Base-by-base conservation (phyloP, 2,113 vertebrate species). In the Willisornis vidua region DNA sequence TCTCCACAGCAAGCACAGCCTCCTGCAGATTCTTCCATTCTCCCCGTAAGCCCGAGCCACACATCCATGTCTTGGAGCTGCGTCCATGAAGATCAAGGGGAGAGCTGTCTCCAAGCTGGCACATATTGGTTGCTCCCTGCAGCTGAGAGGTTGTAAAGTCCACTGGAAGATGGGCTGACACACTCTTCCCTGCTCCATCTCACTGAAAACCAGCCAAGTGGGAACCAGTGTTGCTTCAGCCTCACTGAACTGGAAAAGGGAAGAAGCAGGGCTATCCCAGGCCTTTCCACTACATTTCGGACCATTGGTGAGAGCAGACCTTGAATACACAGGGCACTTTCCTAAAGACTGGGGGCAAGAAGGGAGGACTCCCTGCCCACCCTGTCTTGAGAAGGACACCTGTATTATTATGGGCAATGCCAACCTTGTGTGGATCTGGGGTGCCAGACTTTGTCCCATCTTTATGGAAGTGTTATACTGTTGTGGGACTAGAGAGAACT, bases 391-490 rank as follows among this genome's bases (percentile, higher is more conserved):
- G 35, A 39, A 68, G 85, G 61, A 66, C 14, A n/a, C 5, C 19
- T 39, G 26, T 28, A 15, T 7, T 35, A 12, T 24, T 35, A 12
- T 24, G 57, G 25, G 45, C 35, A 87, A 37, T 45, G 45, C 20
- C 57, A 82, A 19, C 22, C 37, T 61, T 0, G 0, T 13, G 12
- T 1, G 41, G 61, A 63, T 41, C 55, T 65, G n/a, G 33, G 17
- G 43, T 52, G 49, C 28, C 46, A 66, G 52, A 9, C 28, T 74
- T 48, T 45, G 43, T n/a, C 45, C n/a, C 49, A 63, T 0, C 0
- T 63, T 61, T 65, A 33, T 65, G 41, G 46, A 33, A 83, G 35
- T 19, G 11, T 28, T 28, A 23, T 1, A 0, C 28, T 88, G 17
- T 1, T 26, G n/a, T 66, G 43, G 31, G 17, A 62, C 41, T 41